Conservation (phyloP, 2,797 vertebrate species). For the Thunnus albacares region DNA sequence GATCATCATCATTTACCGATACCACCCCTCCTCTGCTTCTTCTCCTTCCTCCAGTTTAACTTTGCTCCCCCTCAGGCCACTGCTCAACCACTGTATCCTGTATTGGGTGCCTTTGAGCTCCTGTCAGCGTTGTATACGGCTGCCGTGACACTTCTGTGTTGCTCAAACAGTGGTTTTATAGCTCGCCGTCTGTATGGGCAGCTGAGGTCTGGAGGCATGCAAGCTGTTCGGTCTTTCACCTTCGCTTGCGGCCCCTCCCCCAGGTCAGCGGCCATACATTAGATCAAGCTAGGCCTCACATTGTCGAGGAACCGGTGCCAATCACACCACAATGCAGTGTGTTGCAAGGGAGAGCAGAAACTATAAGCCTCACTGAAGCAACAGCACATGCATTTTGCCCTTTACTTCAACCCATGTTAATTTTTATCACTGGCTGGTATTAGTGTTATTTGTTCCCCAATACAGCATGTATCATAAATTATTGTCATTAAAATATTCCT, state of each 20-base stretch:
- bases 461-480: not conserved
- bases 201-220: conserved; percentile 84
- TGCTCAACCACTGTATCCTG: conserved; percentile 19
- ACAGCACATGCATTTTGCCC: conserved; percentile 20
- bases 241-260: conserved; percentile 71
- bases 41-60: conserved; percentile 40
- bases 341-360: conserved; percentile 29
- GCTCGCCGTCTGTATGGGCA: conserved; percentile 65
- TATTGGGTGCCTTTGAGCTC: conserved; percentile 41
- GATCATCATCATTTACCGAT: conserved; percentile 61
- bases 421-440: not conserved
- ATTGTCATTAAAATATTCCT: not conserved
- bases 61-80: conserved; percentile 30
- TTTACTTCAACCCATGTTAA: not conserved
- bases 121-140: conserved; percentile 53
- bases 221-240: conserved; percentile 82
- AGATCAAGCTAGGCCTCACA: conserved; percentile 73
- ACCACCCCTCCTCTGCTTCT: conserved; percentile 23
- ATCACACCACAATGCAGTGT: conserved; percentile 68
- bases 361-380: conserved; percentile 21
- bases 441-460: not conserved
- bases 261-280: conserved; percentile 79
- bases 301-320: conserved; percentile 74
- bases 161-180: conserved; percentile 75
- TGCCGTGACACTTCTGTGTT: conserved; percentile 41